These are phyloP conservation scores for Drosophila trapezifrons DNA, from an alignment of 1,140 invertebrate species.

Conservation along the genomic window DNA sequence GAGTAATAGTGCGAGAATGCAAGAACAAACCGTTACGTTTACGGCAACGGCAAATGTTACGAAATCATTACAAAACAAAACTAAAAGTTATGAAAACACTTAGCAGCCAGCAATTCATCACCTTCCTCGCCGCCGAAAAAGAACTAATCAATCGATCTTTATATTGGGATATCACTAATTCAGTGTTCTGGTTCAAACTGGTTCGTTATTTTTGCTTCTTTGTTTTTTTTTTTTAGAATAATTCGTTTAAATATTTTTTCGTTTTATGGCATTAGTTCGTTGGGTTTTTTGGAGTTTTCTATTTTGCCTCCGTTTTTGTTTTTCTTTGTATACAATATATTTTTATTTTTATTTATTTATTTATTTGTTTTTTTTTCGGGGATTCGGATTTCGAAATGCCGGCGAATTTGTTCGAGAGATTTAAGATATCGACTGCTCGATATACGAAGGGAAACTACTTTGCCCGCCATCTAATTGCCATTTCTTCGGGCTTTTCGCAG, in stretches of 20 bases:
- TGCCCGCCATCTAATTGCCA: constrained; percentile 50
- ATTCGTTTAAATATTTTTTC: constrained; percentile 29
- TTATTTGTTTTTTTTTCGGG: constrained; percentile 8
- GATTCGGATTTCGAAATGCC: constrained; percentile 48
- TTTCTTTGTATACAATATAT: neutral
- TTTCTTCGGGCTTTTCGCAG: constrained; percentile 35
- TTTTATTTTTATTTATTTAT: constrained; percentile 6
- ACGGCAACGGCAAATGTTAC: constrained; percentile 73
- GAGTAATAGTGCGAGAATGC: constrained; percentile 12
- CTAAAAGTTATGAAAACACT: constrained; percentile 56
- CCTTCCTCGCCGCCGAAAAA: constrained; percentile 12
- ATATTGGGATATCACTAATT: constrained; percentile 23
- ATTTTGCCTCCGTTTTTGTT: constrained; percentile 8
- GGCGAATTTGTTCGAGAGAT: constrained; percentile 49
- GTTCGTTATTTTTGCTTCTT: constrained; percentile 10
- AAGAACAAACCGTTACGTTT: constrained; percentile 65
- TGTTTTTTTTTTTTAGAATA: constrained; percentile 1
- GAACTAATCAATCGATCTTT: constrained; percentile 6
- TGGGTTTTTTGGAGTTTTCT: constrained; percentile 16
- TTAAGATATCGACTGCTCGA: constrained; percentile 57
- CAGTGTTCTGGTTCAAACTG: constrained; percentile 10
- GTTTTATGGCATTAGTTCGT: constrained; percentile 35
- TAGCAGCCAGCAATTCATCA: constrained; percentile 14
- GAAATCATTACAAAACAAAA: constrained; percentile 79
- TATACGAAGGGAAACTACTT: constrained; percentile 74